These are phyloP conservation scores for Pipa parva DNA, from an alignment of 2,113 vertebrate species.

Conservation along the genomic window DNA sequence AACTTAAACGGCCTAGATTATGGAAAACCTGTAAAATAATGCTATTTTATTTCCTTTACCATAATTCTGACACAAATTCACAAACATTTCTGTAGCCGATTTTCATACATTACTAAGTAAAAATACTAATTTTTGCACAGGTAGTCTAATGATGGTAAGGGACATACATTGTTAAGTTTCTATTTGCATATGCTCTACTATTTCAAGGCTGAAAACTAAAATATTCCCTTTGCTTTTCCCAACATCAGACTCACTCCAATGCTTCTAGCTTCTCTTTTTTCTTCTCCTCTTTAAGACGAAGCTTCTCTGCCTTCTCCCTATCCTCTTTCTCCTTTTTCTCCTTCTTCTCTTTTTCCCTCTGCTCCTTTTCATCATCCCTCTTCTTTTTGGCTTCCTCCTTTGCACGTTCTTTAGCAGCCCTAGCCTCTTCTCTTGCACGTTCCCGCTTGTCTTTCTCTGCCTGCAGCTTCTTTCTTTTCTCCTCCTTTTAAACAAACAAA, in stretches of 20 bases:
- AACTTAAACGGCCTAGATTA: too few species aligned
- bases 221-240: too few species aligned
- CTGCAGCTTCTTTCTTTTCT: constrained; percentile 63
- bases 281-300: constrained; percentile 81
- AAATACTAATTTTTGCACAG: too few species aligned
- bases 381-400: constrained; percentile 81
- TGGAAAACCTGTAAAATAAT: too few species aligned
- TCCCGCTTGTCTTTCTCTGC: constrained; percentile 73
- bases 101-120: too few species aligned
- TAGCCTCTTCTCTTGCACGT: constrained; percentile 76
- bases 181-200: too few species aligned
- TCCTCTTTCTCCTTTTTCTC: constrained; percentile 70
- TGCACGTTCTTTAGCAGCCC: constrained; percentile 56
- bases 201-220: too few species aligned
- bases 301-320: constrained; percentile 76
- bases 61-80: too few species aligned
- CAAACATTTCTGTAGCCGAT: too few species aligned
- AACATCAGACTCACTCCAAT: constrained; percentile 81
- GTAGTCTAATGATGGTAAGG: too few species aligned
- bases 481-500: constrained; percentile 47
- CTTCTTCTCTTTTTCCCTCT: constrained; percentile 80
- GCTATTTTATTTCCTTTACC: too few species aligned
- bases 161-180: too few species aligned
- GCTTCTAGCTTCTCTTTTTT: constrained; percentile 82
- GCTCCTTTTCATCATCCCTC: constrained; percentile 80